Evolutionary conservation across 2,797 vertebrate genomes (phyloP).

Genomic region (Rhabdophis nuchalis): DNA sequence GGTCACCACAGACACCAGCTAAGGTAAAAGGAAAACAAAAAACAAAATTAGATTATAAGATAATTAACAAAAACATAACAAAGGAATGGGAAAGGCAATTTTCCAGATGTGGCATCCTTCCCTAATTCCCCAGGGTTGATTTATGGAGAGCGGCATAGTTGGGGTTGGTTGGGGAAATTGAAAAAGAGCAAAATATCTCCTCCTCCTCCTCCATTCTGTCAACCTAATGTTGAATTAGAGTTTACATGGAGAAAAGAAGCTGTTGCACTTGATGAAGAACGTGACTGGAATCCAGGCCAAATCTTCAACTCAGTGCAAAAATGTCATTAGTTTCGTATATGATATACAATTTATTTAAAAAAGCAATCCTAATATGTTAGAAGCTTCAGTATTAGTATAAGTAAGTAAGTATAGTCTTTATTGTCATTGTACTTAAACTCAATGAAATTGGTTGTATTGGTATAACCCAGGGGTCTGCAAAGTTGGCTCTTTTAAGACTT

Average conservation of each 20-base stretch:
- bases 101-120: neutral
- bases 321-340: neutral
- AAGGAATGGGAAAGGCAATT: neutral
- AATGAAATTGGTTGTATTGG: too few relatives aligned
- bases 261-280: neutral
- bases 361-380: neutral
- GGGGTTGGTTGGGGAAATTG: neutral
- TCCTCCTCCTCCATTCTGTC: neutral
- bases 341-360: neutral
- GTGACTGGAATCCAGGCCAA: neutral
- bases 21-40: conserved; percentile 72
- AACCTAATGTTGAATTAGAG: neutral
- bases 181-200: neutral
- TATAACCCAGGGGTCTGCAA: too few relatives aligned
- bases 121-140: neutral
- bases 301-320: neutral
- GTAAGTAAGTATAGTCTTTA: too few relatives aligned
- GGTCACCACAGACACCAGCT: conserved; percentile 86
- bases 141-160: neutral
- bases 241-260: neutral
- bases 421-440: too few relatives aligned
- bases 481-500: too few relatives aligned
- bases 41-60: neutral
- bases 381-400: neutral
- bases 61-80: neutral